These are phyloP conservation scores for Sarcophaga rosellei DNA, from an alignment of 2,888 invertebrate species.

Conservation along the genomic window DNA sequence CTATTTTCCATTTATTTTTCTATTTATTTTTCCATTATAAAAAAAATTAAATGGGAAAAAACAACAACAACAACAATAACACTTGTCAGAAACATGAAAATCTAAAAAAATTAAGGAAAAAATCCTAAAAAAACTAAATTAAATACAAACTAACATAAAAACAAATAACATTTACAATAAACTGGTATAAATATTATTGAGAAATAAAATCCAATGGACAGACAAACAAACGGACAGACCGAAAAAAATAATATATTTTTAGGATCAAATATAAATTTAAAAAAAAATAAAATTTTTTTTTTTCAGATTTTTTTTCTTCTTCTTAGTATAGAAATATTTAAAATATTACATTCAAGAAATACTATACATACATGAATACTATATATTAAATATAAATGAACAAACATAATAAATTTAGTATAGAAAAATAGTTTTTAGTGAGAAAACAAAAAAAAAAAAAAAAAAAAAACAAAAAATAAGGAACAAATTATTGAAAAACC, in stretches of 20 bases:
- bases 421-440: not conserved
- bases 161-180: conserved; percentile 35
- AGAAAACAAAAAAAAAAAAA: not conserved
- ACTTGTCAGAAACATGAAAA: conserved; percentile 53
- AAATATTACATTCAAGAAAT: too few relatives aligned
- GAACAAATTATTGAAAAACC: conserved; percentile 80
- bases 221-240: too few relatives aligned
- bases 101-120: conserved; percentile 20
- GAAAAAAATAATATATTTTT: too few relatives aligned
- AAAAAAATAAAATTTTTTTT: too few relatives aligned
- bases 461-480: conserved; percentile 69
- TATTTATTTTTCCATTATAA: conserved; percentile 6
- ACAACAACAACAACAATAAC: conserved; percentile 31
- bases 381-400: not conserved
- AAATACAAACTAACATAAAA: conserved; percentile 29
- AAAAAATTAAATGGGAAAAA: not conserved
- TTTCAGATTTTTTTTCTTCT: too few relatives aligned
- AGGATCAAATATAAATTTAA: too few relatives aligned
- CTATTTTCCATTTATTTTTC: conserved; percentile 36
- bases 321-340: too few relatives aligned
- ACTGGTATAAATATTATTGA: not conserved
- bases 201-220: not conserved
- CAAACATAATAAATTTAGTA: not conserved
- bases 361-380: too few relatives aligned
- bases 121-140: conserved; percentile 18